These are phyloP conservation scores for Cassiopea andromeda DNA, from an alignment of 30 jellyfish, hydroid and myxozoan species.

Conservation along the genomic window DNA sequence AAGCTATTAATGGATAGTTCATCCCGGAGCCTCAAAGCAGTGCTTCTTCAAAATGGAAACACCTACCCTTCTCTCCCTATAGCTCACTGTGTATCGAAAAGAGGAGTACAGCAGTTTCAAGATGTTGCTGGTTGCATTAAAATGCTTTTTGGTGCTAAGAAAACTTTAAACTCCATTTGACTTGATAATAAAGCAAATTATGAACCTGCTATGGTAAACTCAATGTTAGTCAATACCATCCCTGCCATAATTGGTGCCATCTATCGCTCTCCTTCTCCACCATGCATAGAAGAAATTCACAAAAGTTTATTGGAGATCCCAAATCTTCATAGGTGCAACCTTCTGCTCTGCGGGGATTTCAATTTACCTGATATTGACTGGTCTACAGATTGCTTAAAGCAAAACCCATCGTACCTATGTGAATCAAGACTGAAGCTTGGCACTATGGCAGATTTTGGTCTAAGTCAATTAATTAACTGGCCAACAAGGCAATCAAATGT, in stretches of 20 bases:
- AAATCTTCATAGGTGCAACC: constrained; percentile 49
- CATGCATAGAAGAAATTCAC: constrained; percentile 43
- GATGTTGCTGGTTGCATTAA: too few species aligned
- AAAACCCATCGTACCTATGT: constrained; percentile 33
- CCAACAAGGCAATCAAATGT: constrained; percentile 31
- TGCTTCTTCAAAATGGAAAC: too few species aligned
- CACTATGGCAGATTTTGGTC: constrained; percentile 38
- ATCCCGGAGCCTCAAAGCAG: too few species aligned
- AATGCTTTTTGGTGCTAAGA: too few species aligned
- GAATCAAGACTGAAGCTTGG: constrained; percentile 32
- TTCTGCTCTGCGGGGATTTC: constrained; percentile 42
- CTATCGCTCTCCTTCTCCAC: constrained; percentile 49
- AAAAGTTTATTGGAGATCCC: constrained; percentile 33
- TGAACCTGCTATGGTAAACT: constrained; percentile 42
- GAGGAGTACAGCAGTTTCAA: too few species aligned
- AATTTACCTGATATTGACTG: constrained; percentile 50
- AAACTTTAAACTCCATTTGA: neutral
- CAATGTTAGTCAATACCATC: constrained; percentile 31
- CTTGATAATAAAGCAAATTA: constrained; percentile 33
- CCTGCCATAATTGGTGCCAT: constrained; percentile 47
- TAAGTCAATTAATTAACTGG: constrained; percentile 26
- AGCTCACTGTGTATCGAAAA: too few species aligned
- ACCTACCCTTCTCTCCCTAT: too few species aligned
- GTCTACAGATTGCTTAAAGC: constrained; percentile 14
- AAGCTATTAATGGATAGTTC: too few species aligned